phyloP scores from a whole-genome alignment of 2,113 vertebrate species.

The Genyomyrus donnyi region DNA sequence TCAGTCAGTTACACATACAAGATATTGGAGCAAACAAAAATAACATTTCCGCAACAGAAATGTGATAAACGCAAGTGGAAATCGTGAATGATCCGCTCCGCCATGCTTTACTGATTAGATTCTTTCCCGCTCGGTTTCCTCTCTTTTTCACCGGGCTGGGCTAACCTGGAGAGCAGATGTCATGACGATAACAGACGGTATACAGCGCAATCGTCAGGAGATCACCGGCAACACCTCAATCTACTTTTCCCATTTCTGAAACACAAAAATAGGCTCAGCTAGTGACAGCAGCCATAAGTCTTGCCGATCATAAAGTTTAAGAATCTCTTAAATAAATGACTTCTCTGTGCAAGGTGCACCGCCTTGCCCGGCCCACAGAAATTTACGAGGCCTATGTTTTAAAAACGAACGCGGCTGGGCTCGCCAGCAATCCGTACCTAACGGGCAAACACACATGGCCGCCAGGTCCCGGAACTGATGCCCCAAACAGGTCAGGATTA shows the following conservation, averaged over 20 bases:
- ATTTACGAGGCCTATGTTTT: slow-evolving; percentile 4
- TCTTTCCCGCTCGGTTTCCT: neutral
- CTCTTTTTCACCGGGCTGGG: neutral
- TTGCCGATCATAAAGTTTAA: slow-evolving; percentile 5
- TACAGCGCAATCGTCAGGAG: neutral
- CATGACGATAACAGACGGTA: neutral
- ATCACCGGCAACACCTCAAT: neutral
- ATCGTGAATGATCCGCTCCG: neutral
- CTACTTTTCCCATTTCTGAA: neutral
- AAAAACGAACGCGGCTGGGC: neutral
- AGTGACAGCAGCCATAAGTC: neutral
- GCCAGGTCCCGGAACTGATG: neutral
- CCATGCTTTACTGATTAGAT: neutral
- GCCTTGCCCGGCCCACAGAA: neutral
- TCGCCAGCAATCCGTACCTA: neutral
- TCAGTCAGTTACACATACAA: neutral
- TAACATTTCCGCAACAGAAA: neutral
- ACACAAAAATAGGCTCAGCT: neutral
- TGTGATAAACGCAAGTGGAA: neutral
- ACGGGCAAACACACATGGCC: neutral
- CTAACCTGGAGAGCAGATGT: neutral
- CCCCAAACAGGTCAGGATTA: neutral
- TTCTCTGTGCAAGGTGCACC: neutral
- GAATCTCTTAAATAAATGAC: slow-evolving; percentile 8
- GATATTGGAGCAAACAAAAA: neutral